These are phyloP conservation scores for Chaetura pelagica DNA, from an alignment of 2,113 vertebrate genomes.

Conservation along the genomic window DNA sequence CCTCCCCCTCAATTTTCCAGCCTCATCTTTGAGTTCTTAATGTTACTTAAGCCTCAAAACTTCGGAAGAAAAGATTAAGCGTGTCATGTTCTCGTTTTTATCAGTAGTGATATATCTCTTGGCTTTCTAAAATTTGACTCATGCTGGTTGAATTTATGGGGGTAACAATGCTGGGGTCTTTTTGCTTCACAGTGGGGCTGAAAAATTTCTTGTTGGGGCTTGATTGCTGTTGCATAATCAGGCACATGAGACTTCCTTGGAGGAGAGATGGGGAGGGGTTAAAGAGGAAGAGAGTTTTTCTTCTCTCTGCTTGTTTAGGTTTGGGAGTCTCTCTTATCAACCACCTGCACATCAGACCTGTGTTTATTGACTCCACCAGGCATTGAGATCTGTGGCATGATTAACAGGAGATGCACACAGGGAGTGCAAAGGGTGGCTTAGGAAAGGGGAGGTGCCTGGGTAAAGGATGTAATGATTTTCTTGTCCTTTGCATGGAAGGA, in stretches of 20 bases:
- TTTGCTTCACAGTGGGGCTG: not conserved
- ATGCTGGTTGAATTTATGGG: not conserved
- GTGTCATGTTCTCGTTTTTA: not conserved
- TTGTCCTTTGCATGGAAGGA: not conserved
- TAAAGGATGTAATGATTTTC: conserved; percentile 29
- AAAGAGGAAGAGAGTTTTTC: conserved; percentile 22
- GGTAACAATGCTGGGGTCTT: not conserved
- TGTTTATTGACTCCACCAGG: conserved; percentile 25
- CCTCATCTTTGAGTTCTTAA: not conserved
- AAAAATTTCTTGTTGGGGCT: not conserved
- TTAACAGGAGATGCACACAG: not conserved
- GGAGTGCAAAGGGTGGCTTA: conserved; percentile 23
- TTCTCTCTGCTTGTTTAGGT: not conserved
- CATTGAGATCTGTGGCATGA: not conserved
- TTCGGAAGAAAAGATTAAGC: not conserved
- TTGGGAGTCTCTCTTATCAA: conserved; percentile 7
- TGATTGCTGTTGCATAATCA: not conserved
- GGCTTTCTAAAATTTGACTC: not conserved
- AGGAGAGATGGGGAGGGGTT: not conserved
- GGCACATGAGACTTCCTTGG: not conserved
- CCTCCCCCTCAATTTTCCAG: not conserved
- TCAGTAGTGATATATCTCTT: not conserved
- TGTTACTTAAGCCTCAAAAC: not conserved
- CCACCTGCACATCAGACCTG: not conserved
- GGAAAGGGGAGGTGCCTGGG: conserved; percentile 18